phyloP scores from a whole-genome alignment of 2,888 invertebrate species.

The Oegoconia quadripuncta region DNA sequence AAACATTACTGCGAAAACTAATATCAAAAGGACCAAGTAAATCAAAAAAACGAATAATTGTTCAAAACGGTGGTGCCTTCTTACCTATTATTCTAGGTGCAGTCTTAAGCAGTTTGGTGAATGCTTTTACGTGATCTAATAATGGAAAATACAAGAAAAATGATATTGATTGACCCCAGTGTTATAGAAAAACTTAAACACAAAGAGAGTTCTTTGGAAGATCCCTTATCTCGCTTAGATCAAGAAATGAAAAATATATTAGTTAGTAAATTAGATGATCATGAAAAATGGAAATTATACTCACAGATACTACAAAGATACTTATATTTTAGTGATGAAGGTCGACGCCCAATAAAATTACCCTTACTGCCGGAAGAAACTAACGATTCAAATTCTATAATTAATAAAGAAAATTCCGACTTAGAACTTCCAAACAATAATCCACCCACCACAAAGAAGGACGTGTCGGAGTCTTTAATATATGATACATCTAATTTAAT shows the following conservation, averaged over 20 bases:
- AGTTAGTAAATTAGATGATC: slow-evolving; percentile 21
- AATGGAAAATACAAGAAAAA: slow-evolving; percentile 21
- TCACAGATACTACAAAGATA: slow-evolving; percentile 27
- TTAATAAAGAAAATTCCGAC: no score
- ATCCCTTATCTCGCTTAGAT: slow-evolving; percentile 15
- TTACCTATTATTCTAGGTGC: slow-evolving; percentile 24
- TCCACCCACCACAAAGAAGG: no score
- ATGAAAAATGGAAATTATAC: slow-evolving; percentile 25
- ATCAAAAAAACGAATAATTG: slow-evolving; percentile 19
- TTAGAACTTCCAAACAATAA: no score
- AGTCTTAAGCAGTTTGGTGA: slow-evolving; percentile 20
- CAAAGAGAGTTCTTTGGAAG: slow-evolving; percentile 7
- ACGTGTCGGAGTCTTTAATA: background rate
- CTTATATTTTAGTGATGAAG: slow-evolving; percentile 21
- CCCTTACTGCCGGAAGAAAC: slow-evolving; percentile 4
- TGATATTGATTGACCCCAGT: slow-evolving; percentile 23
- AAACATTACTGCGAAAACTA: slow-evolving; percentile 12
- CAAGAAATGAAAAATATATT: slow-evolving; percentile 22
- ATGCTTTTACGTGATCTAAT: slow-evolving; percentile 7
- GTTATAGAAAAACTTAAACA: slow-evolving; percentile 18
- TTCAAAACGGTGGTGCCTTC: slow-evolving; percentile 25
- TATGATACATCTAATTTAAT: slow-evolving; percentile 6
- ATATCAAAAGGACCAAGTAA: slow-evolving; percentile 15
- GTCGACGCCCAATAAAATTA: slow-evolving; percentile 16
- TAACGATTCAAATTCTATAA: background rate